Conservation (phyloP, 2,888 invertebrate species). For the Ornithoptera alexandrae region DNA sequence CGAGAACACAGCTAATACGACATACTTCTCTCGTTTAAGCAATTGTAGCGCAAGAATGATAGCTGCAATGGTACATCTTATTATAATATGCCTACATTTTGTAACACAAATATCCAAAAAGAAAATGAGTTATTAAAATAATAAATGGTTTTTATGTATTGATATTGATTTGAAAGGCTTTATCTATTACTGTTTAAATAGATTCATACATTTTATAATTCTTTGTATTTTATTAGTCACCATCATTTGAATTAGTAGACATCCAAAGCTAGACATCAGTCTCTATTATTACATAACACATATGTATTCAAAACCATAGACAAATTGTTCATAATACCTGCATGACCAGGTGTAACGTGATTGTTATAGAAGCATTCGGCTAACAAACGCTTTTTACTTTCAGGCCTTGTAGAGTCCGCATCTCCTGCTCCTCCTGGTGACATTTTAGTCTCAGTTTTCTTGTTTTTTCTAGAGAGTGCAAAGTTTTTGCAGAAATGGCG, state of each 20-base stretch:
- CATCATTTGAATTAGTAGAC: no score
- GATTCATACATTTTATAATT: no score
- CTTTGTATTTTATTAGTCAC: no score
- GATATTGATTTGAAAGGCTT: no score
- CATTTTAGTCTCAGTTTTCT: slow-evolving; percentile 45
- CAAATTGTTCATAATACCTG: slow-evolving; percentile 46
- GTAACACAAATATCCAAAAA: no score
- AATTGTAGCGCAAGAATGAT: slow-evolving; percentile 80
- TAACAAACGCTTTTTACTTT: slow-evolving; percentile 61
- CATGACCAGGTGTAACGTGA: slow-evolving; percentile 66
- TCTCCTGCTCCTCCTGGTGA: slow-evolving; percentile 46
- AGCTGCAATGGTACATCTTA: slow-evolving; percentile 57
- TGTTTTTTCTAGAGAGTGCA: slow-evolving; percentile 55
- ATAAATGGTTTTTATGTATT: no score
- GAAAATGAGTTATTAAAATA: no score
- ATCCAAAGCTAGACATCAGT: not conserved
- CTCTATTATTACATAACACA: not conserved
- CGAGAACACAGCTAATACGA: slow-evolving; percentile 81
- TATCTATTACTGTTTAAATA: no score
- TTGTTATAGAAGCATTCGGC: slow-evolving; percentile 70
- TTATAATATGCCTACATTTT: not conserved
- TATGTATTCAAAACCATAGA: not conserved
- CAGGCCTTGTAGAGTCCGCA: slow-evolving; percentile 54
- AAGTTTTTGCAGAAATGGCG: slow-evolving; percentile 71
- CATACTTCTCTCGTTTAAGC: slow-evolving; percentile 79